A percentile compares a stretch with the other conserved stretches of the same genome.
phyloP scores from a whole-genome alignment of 2,113 vertebrate genomes.

The Cichladusa arquata region DNA sequence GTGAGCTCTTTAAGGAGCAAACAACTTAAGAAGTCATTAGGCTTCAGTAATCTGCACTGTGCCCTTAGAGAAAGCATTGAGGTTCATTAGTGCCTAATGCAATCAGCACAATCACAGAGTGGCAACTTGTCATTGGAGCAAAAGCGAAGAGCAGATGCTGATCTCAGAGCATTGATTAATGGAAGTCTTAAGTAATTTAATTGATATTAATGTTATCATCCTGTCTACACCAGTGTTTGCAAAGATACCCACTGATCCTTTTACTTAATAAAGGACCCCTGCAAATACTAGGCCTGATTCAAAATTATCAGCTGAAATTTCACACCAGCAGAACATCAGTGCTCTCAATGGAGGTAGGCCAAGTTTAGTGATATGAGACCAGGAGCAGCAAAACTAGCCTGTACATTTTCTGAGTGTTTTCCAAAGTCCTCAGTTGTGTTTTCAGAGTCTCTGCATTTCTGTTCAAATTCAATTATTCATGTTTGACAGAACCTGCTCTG shows the following conservation, averaged over 20 bases:
- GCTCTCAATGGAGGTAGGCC: not conserved
- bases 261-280: not conserved
- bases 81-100: not conserved
- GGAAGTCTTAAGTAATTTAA: not conserved
- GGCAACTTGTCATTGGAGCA: not conserved
- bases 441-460: slow-evolving; percentile 1
- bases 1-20: not conserved
- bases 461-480: slow-evolving; percentile 25
- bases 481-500: not conserved
- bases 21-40: not conserved
- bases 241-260: not conserved
- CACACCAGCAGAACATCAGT: not conserved
- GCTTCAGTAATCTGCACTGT: not conserved
- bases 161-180: not conserved
- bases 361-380: not conserved
- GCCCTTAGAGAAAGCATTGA: not conserved
- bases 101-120: not conserved
- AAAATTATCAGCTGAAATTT: not conserved
- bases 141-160: not conserved
- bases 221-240: not conserved
- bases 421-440: not conserved
- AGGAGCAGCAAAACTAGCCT: not conserved
- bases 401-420: not conserved
- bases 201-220: not conserved
- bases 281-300: not conserved